Conservation (phyloP, 2,888 invertebrate species). For the Sthenelais limicola region DNA sequence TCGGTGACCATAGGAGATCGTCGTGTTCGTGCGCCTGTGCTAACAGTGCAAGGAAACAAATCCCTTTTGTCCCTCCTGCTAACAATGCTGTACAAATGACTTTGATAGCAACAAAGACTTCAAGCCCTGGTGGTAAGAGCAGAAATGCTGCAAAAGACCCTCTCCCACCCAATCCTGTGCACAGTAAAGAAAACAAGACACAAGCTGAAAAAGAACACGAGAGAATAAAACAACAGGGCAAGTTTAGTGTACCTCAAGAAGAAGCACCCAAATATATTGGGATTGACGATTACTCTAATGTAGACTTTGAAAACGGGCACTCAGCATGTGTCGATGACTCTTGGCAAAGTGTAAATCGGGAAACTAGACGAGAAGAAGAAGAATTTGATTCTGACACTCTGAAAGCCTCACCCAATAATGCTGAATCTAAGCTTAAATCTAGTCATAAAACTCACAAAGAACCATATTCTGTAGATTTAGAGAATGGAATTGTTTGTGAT, state of each 20-base stretch:
- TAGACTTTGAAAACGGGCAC: conserved; percentile 36
- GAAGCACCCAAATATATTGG: conserved; percentile 13
- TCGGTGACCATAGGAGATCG: conserved; percentile 16
- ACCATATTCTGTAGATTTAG: too few relatives aligned
- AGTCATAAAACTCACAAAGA: too few relatives aligned
- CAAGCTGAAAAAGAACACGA: not conserved
- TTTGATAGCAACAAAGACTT: not conserved
- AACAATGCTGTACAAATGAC: not conserved
- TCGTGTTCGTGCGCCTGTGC: conserved; percentile 11
- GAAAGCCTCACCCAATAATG: too few relatives aligned
- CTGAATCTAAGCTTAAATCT: too few relatives aligned
- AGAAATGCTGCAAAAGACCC: conserved; percentile 28
- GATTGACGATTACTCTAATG: conserved; percentile 31
- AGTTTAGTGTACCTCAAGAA: conserved; percentile 26
- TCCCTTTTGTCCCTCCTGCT: not conserved
- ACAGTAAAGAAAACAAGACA: not conserved
- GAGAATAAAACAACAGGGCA: conserved; percentile 16
- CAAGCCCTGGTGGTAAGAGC: not conserved
- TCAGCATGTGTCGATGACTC: too few relatives aligned
- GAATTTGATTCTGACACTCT: too few relatives aligned
- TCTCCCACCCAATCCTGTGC: conserved; percentile 3
- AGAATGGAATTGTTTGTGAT: too few relatives aligned
- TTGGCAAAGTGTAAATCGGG: too few relatives aligned
- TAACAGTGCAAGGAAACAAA: conserved; percentile 2
- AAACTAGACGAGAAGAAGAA: too few relatives aligned